Evolutionary conservation across 2,797 vertebrate species (phyloP).

Genomic region (Schizopygopsis malacanthus): DNA sequence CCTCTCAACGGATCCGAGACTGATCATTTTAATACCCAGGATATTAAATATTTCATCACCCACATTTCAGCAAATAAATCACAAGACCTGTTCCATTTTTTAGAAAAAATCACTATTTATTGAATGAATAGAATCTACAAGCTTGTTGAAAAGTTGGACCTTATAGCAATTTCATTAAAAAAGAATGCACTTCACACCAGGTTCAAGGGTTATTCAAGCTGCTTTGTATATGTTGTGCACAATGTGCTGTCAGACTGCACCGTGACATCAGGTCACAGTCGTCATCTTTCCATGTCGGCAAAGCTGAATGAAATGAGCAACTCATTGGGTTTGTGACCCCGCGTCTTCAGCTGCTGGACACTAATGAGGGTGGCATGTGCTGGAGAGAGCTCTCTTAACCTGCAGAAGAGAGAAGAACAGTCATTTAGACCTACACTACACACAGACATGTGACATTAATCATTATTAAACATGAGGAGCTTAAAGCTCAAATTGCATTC

Average conservation of each 20-base stretch:
- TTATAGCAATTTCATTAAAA: conserved; percentile 32
- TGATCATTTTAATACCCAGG: conserved; percentile 61
- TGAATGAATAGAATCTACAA: conserved; percentile 57
- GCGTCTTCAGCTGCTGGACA: conserved; percentile 25
- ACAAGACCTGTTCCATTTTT: conserved; percentile 44
- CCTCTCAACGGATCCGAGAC: conserved; percentile 50
- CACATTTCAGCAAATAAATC: conserved; percentile 58
- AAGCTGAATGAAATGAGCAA: conserved; percentile 31
- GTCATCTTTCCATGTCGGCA: conserved; percentile 16
- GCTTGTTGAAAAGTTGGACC: conserved; percentile 42
- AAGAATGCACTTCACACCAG: conserved; percentile 14
- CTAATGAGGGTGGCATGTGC: conserved; percentile 19
- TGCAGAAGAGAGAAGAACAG: conserved; percentile 31
- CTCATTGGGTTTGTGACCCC: conserved; percentile 15
- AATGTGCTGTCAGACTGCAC: background rate
- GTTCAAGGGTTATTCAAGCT: conserved; percentile 21
- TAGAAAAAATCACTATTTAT: conserved; percentile 61
- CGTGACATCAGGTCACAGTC: conserved; percentile 13
- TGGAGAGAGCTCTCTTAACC: conserved; percentile 38
- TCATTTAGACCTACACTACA: background rate
- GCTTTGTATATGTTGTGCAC: background rate
- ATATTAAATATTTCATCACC: conserved; percentile 62
- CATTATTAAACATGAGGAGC: background rate
- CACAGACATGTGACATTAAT: background rate
- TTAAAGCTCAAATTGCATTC: background rate